Base-by-base conservation (phyloP, 2,113 vertebrate genomes). In the Hyaena hyaena region DNA sequence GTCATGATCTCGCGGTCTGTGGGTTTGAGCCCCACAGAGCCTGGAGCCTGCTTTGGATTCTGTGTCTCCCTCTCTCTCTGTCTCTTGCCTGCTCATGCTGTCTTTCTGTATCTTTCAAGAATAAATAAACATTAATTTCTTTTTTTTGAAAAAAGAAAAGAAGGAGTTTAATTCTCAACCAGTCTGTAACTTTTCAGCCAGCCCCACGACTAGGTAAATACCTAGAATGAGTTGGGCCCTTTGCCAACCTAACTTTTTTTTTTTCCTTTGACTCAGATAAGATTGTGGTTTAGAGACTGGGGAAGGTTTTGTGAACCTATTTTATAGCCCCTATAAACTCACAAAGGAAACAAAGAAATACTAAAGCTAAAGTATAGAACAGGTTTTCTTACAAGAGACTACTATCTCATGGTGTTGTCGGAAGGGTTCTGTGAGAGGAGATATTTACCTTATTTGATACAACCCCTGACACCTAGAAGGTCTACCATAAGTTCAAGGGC, bases 181-280 rank as follows among this genome's bases (percentile, higher is more conserved):
- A 91, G 48, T 74, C 55, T 97, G 88, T 95, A 97, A 96, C 90
- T 96, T 93, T 97, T 96, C 93, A 95, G 92, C 82, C 55, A 76
- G n/a, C 79, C 17, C 89, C 45, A 73, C 69, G 4, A 0, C 53
- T 68, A 88, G 95, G 77, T 87, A 97, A 93, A 90, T 73, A 95
- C 65, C 84, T 97, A 74, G 93, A 85, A 79, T 82, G 90, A 95
- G 35, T 79, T 91, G 77, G 97, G 95, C 93, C 94, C 50, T 95
- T 68, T 66, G 94, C 94, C 97, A 98, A 35, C 83, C 35, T 45
- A 35, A 61, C 39, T 5, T 48, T 50, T 81, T 79, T 68, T 93
- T 79, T 68, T 93, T 14, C 5, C 74, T 96, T 94, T 87, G 48
- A 94, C 43, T 87, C 90, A 88, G 93, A 95, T 86, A 91, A 96